Conservation (phyloP, 2,797 vertebrate species). For the Carduelis carduelis region DNA sequence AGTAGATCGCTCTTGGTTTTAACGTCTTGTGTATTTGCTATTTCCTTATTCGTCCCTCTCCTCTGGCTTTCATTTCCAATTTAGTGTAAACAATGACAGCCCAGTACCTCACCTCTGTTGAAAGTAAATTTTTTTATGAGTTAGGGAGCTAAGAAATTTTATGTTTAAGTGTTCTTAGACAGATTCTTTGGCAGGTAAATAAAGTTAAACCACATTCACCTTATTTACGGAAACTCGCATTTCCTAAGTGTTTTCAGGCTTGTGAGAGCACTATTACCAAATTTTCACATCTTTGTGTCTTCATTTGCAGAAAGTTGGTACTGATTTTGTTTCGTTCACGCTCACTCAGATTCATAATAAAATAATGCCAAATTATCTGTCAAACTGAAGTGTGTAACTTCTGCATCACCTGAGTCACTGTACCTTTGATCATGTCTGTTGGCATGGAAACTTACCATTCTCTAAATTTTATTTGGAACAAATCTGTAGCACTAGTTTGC, state of each 20-base stretch:
- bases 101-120: constrained; percentile 66
- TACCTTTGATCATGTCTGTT: constrained; percentile 54
- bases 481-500: constrained; percentile 47
- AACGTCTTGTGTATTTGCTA: constrained; percentile 41
- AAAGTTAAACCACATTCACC: constrained; percentile 57
- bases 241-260: constrained; percentile 58
- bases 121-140: constrained; percentile 59
- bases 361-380: constrained; percentile 74
- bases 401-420: constrained; percentile 27
- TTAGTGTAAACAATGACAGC: constrained; percentile 63
- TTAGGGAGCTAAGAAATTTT: constrained; percentile 45
- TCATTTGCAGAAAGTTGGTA: constrained; percentile 70
- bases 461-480: constrained; percentile 31
- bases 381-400: constrained; percentile 68
- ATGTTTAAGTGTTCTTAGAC: constrained; percentile 62
- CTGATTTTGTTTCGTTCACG: constrained; percentile 69
- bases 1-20: constrained; percentile 19
- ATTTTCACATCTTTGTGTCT: constrained; percentile 62
- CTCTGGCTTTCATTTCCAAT: constrained; percentile 26
- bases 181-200: constrained; percentile 56
- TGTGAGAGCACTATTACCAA: constrained; percentile 58
- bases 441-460: constrained; percentile 33
- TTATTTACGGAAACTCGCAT: constrained; percentile 58
- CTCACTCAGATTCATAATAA: constrained; percentile 74
- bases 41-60: background rate